Evolutionary conservation across 2,888 invertebrate species (phyloP), one percentile per base, ranked within the genome.

Genomic region (Steinernema hermaphroditum): DNA sequence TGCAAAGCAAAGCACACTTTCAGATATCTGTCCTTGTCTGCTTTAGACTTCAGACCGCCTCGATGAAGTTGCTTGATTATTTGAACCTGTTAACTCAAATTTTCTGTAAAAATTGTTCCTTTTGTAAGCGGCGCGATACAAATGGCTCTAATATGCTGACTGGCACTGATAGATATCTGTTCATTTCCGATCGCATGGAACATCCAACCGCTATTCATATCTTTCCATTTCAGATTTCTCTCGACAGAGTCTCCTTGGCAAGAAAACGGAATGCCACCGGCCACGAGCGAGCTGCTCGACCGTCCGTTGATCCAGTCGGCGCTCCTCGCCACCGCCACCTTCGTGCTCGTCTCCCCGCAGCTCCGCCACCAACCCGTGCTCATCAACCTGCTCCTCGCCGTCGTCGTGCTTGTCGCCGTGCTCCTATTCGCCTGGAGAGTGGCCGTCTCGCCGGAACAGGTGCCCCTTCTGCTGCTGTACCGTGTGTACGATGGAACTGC

Each of bases 401-500:
- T 50, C 22, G 75, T 75, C 24, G 46, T 75, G 19, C 49, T 54
- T 19, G 12, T 8, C 4, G 74, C 75, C 16, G 69, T 62, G 22
- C 44, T 62, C 12, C 32, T 69, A 29, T 69, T 74, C 24, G 71
- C 72, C 14, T 44, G 22, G 24, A 14, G 62, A 6, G 46, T 57
- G 2, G 27, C 24, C 22, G 19, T 12, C 19, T 43, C 50, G n/a
- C 62, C 68, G 16, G 68, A 46, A 37, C 27, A 9, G 8, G 22
- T 74, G n/a, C 69, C 72, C 0, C 49, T 44, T 9, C 49, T 76
- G n/a, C 41, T 72, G 4, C 77, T 34, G 32, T 50, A 44, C 27
- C 62, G 76, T 9, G 49, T 76, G 14, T 76, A 73, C 44, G 71
- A 76, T 41, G 76, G 76, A 0, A 73, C 76, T 2, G 68, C 46